Percentiles rank a stretch among this genome's conserved stretches.
Evolutionary conservation across 2,797 vertebrate genomes (phyloP).

Genomic region (Morus bassanus): DNA sequence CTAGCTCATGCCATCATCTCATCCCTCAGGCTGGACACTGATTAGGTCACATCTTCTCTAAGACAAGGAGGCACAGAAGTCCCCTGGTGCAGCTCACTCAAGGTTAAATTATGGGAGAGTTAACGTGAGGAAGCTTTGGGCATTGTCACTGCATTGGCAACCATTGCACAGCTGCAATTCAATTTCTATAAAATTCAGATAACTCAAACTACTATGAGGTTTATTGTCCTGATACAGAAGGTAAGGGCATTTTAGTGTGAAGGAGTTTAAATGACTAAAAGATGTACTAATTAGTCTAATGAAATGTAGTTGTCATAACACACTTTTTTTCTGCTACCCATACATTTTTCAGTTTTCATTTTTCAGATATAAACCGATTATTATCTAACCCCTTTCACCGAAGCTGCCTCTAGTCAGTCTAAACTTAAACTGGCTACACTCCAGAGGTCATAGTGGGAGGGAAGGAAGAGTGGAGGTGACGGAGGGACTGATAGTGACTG

Average conservation of each 20-base stretch:
- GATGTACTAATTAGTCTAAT: neutral
- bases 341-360: neutral
- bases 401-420: neutral
- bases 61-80: neutral
- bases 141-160: neutral
- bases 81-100: neutral
- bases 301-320: neutral
- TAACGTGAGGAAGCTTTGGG: neutral
- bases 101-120: neutral
- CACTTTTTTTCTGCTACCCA: neutral
- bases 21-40: neutral
- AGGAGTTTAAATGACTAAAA: neutral
- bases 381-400: neutral
- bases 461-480: neutral
- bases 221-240: neutral
- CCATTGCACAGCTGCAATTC: neutral
- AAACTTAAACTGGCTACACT: neutral
- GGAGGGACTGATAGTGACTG: neutral
- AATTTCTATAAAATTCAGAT: neutral
- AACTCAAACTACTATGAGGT: neutral
- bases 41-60: neutral
- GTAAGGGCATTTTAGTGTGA: neutral
- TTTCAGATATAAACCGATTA: neutral
- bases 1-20: neutral
- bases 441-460: neutral